Evolutionary conservation across 2,888 invertebrate species (phyloP), one percentile per base, ranked within the genome.

Genomic region (Aphodius sticticus): DNA sequence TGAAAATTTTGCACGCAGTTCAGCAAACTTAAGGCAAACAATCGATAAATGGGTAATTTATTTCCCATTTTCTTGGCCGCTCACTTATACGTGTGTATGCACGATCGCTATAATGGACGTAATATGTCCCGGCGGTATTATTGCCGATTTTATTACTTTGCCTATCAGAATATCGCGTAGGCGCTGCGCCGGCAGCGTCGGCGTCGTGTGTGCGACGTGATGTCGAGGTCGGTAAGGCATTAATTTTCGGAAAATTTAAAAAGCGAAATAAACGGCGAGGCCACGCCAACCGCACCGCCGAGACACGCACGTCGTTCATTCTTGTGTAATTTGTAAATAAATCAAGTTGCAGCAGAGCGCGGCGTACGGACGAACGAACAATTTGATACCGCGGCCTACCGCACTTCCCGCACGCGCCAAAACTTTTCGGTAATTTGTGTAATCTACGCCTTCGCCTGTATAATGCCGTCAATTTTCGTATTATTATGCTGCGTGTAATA

Each of bases 271-370:
- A 53, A 53, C 53, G 53, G 53, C 53, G 7, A 53, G 53, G 12
- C 53, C 53, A 53, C 53, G 53, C 53, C 53, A 53, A 53, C 53
- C 53, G 53, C 53, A 53, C 53, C 53, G 12, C 9, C 53, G n/a
- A 9, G 12, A 53, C 53, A 53, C 53, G 53, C 53, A 53, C 12
- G 53, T 12, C 53, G 53, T 53, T 12, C 53, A 53, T 53, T 53
- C 53, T 53, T 53, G 53, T 53, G 53, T 53, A 53, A 53, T 53
- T 53, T 53, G 53, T 53, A 53, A 53, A 53, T 53, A 53, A 53
- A 53, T 53, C 53, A 53, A 53, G 12, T 53, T 12, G 53, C 53
- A 9, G 53, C 2, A 53, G 53, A 1, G 53, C 26, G 26, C 26
- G 26, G 26, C 26, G 26, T 26, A 26, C 26, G 26, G 26, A 1